Evolutionary conservation across 2,888 invertebrate genomes (phyloP).

Genomic region (Masnerella sp.): DNA sequence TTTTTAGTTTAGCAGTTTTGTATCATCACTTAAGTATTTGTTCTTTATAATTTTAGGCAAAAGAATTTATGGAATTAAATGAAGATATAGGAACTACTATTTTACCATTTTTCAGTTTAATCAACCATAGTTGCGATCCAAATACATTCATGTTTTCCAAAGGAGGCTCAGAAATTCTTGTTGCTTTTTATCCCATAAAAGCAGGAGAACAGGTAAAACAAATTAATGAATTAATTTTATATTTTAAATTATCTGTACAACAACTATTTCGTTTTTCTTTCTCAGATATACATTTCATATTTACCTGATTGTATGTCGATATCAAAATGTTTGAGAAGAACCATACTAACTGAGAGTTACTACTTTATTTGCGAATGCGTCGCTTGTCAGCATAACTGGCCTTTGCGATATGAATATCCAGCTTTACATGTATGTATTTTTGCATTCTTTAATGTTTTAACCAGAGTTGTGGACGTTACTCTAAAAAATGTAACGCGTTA

Average conservation of each 20-base stretch:
- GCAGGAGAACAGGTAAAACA: conserved; percentile 82
- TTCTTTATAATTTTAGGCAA: conserved; percentile 15
- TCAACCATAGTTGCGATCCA: conserved; percentile 93
- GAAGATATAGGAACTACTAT: conserved; percentile 83
- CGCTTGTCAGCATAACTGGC: neutral
- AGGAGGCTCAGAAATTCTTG: conserved; percentile 77
- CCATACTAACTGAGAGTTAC: conserved; percentile 84
- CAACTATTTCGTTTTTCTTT: conserved; percentile 2
- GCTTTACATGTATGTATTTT: neutral
- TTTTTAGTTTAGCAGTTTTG: too few relatives aligned
- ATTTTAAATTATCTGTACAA: neutral
- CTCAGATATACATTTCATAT: conserved; percentile 86
- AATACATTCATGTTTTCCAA: conserved; percentile 85
- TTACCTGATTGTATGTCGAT: conserved; percentile 88
- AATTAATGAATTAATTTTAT: conserved; percentile 1
- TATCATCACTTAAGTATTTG: too few relatives aligned
- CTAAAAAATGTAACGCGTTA: too few relatives aligned
- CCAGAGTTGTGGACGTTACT: too few relatives aligned
- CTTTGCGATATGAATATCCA: neutral
- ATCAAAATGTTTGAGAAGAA: conserved; percentile 79
- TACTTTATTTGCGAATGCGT: conserved; percentile 87
- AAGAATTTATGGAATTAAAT: conserved; percentile 53
- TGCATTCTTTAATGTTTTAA: too few relatives aligned
- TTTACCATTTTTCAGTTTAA: conserved; percentile 86
- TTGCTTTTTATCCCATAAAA: conserved; percentile 83